phyloP scores from a whole-genome alignment of 2,113 vertebrate genomes.

The Psittacus erithacus region DNA sequence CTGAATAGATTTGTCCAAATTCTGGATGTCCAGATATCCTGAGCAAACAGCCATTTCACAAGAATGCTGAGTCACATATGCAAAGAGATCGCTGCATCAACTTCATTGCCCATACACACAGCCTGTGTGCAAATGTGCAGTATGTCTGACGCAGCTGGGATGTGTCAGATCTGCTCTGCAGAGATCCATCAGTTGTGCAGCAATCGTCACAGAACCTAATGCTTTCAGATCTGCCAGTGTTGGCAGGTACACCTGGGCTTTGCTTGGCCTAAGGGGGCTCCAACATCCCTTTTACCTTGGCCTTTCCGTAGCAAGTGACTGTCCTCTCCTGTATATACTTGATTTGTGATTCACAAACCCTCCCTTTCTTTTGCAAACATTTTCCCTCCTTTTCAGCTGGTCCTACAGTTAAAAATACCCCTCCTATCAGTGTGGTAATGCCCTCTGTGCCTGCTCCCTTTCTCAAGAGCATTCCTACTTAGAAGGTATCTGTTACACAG shows the following conservation, averaged over 20 bases:
- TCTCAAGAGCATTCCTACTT: background rate
- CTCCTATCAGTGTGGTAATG: background rate
- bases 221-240: background rate
- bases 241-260: background rate
- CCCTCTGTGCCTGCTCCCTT: background rate
- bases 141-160: background rate
- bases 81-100: background rate
- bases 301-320: background rate
- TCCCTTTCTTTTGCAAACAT: background rate
- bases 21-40: background rate
- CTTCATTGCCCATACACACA: background rate
- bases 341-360: background rate
- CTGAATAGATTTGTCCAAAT: background rate
- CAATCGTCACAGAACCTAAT: background rate
- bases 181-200: background rate
- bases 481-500: background rate
- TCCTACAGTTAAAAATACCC: background rate
- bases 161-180: background rate
- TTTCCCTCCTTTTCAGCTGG: background rate
- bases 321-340: background rate
- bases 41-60: background rate
- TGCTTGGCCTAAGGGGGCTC: background rate
- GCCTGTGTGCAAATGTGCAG: background rate
- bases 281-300: background rate
- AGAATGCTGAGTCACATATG: background rate